Base-by-base conservation (phyloP, 2,888 invertebrate genomes). In the Hipparchia sbordonii region DNA sequence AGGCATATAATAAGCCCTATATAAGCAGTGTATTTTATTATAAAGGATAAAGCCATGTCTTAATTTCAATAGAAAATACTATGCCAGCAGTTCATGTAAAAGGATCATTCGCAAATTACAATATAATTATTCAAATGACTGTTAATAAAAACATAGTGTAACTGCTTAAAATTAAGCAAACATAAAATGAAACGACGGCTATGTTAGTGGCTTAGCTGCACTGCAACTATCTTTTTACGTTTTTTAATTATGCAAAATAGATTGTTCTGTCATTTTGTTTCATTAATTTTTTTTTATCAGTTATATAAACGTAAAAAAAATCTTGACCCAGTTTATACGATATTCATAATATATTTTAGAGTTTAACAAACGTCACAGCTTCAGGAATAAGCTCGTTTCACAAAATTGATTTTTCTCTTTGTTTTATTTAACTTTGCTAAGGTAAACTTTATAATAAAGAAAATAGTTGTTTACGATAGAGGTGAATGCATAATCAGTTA, bases 241-340 rank as follows among this genome's bases (percentile, higher is more conserved):
- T 61, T 23, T 68, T 65, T 59, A 54, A 71, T 66, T 71, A 69
- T 72, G 46, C 56, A 61, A 71, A 75, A 67, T 68, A 71, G 48
- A 70, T 57, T 65, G n/a, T 60, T 62, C 54, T 48, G 66, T 66
- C 69, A 70, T 69, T 67, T 66, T n/a, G 61, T 67, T 67, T 69
- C n/a, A 69, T 74, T 68, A 48, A 54, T 23, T 57, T 67, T 10
- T 59, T 8, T 45, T 6, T n/a, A 54, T 54, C 5, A 33, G 12
- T 39, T 13, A 52, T 65, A 48, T 12, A 54, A 52, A 52, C 52
- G 10, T 33, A 52, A 39, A 39, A 39, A 39, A 54, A 57, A 23
- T 13, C 57, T 57, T 13, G 23, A 57, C 8, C 57, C 2, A 13
- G 13, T 23, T 13, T 13, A 52, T 52, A 52, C 10, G 10, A 12